These are phyloP conservation scores for Volucella bombylans DNA, from an alignment of 2,888 invertebrate genomes.

Conservation along the genomic window DNA sequence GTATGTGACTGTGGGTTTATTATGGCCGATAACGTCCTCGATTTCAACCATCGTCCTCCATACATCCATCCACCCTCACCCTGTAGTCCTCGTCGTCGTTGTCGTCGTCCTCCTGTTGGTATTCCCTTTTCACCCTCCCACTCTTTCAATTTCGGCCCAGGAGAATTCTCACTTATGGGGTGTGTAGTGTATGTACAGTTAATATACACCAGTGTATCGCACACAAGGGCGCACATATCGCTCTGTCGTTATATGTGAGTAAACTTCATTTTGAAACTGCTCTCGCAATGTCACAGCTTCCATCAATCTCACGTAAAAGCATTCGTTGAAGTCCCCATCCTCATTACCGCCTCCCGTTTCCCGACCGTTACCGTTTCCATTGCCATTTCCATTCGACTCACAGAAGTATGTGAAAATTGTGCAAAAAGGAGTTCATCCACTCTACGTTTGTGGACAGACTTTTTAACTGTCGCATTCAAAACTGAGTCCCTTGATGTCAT, in stretches of 20 bases:
- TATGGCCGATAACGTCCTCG: constrained; percentile 74
- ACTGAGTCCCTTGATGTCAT: constrained; percentile 73
- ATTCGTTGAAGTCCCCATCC: constrained; percentile 71
- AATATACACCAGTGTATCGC: constrained; percentile 71
- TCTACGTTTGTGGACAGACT: constrained; percentile 73
- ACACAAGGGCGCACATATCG: constrained; percentile 68
- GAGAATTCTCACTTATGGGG: constrained; percentile 51
- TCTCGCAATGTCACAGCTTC: constrained; percentile 70
- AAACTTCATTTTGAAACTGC: constrained; percentile 74
- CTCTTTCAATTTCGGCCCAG: not conserved
- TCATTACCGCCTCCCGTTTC: constrained; percentile 53
- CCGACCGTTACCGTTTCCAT: not conserved
- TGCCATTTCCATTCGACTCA: not conserved
- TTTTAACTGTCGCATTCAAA: constrained; percentile 74
- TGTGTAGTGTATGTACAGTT: constrained; percentile 62
- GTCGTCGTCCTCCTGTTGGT: constrained; percentile 39
- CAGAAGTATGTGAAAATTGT: constrained; percentile 72
- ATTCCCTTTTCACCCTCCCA: constrained; percentile 34
- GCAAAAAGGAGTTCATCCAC: constrained; percentile 74
- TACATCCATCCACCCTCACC: constrained; percentile 44
- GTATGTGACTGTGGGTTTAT: constrained; percentile 74
- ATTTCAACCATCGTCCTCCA: constrained; percentile 55
- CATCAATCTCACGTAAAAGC: constrained; percentile 74
- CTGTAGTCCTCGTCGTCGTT: not conserved
- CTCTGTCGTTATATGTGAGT: constrained; percentile 63